Conservation (phyloP, 2,888 invertebrate species). For the Lochmaea capreae region DNA sequence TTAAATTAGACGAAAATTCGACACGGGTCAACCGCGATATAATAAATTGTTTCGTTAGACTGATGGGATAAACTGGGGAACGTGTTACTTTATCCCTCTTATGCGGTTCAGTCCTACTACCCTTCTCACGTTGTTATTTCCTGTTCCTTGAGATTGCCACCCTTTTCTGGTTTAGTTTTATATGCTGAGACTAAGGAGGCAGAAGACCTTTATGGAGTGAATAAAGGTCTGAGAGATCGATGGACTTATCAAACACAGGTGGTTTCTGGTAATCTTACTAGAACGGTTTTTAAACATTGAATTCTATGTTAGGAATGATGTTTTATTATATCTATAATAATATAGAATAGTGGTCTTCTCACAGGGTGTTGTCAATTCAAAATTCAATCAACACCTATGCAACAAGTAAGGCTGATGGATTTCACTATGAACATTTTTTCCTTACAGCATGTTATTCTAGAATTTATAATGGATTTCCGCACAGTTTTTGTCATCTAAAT, state of each 20-base stretch:
- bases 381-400: too few relatives aligned
- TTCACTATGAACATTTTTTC: too few relatives aligned
- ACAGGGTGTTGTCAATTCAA: too few relatives aligned
- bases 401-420: too few relatives aligned
- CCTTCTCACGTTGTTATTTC: constrained; percentile 25
- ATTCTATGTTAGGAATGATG: background rate
- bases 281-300: too few relatives aligned
- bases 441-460: too few relatives aligned
- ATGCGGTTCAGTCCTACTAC: constrained; percentile 10
- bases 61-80: constrained; percentile 31
- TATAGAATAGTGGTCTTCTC: too few relatives aligned
- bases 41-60: constrained; percentile 23
- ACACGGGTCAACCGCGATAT: constrained; percentile 20
- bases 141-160: constrained; percentile 7
- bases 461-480: too few relatives aligned
- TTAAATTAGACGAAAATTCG: constrained; percentile 7
- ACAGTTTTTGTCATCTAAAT: too few relatives aligned
- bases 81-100: constrained; percentile 30
- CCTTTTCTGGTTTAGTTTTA: background rate
- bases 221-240: background rate
- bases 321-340: too few relatives aligned
- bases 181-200: background rate
- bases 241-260: background rate
- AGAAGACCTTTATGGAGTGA: background rate
- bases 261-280: too few relatives aligned